Evolutionary conservation across 1,140 invertebrate species (phyloP).

Genomic region (Atta colombica): DNA sequence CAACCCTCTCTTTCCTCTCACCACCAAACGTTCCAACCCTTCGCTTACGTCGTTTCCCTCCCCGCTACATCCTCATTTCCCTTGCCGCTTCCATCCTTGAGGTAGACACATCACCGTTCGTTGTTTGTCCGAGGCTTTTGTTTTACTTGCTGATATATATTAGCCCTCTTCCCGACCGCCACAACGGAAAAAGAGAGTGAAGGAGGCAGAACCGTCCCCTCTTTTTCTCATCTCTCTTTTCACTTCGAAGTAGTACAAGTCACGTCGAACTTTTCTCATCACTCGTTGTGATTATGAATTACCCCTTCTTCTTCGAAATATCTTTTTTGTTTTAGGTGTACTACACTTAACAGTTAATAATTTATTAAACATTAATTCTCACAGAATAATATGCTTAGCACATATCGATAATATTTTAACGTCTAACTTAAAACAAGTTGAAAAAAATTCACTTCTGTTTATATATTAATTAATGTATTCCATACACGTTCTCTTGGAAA

Average conservation of each 20-base stretch:
- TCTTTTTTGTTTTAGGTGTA: not conserved
- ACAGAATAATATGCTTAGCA: not conserved
- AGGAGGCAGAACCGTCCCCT: conserved; percentile 58
- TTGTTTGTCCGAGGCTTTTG: conserved; percentile 84
- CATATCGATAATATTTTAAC: not conserved
- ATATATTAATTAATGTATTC: conserved; percentile 51
- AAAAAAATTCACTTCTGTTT: not conserved
- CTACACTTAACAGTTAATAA: not conserved
- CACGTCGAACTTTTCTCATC: conserved; percentile 53
- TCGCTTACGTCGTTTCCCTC: conserved; percentile 71
- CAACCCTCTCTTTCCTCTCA: conserved; percentile 74
- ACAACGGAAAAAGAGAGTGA: conserved; percentile 46
- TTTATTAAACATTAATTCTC: not conserved
- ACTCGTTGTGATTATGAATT: conserved; percentile 34
- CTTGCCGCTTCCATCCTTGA: conserved; percentile 78
- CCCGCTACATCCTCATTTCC: conserved; percentile 74
- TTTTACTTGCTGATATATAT: conserved; percentile 84
- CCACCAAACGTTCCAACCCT: conserved; percentile 21
- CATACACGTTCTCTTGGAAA: conserved; percentile 1
- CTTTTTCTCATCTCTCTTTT: conserved; percentile 55
- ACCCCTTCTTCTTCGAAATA: not conserved
- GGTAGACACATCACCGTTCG: conserved; percentile 84
- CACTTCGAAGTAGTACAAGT: conserved; percentile 32
- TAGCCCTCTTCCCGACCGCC: conserved; percentile 69
- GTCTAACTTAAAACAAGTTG: not conserved